A percentile compares a stretch with the other conserved stretches of the same genome.
Conservation (phyloP, 2,797 vertebrate species). For the Gymnoscopelus braueri region DNA sequence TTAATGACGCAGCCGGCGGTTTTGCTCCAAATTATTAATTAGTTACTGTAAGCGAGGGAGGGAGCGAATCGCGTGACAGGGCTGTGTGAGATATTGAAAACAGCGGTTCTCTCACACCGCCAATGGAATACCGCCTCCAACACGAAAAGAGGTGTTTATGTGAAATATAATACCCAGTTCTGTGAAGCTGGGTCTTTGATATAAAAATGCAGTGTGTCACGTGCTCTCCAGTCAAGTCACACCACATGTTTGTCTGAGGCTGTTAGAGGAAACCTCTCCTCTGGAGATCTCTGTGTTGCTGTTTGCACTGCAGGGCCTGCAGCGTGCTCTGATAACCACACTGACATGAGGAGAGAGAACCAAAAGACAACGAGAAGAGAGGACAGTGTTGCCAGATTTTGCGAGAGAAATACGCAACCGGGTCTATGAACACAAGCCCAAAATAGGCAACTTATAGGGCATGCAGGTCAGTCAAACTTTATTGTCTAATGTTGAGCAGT, state of each 20-base stretch:
- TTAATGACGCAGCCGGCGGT: slow-evolving; percentile 51
- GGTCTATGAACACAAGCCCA: no score
- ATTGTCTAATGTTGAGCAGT: no score
- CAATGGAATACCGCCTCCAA: background rate
- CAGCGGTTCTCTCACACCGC: slow-evolving; percentile 35
- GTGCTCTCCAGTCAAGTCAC: slow-evolving; percentile 49
- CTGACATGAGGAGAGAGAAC: background rate
- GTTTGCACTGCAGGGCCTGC: slow-evolving; percentile 28
- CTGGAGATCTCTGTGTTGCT: slow-evolving; percentile 36
- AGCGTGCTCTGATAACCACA: slow-evolving; percentile 35
- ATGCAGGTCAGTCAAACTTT: no score
- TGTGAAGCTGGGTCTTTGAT: background rate
- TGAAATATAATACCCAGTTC: slow-evolving; percentile 34
- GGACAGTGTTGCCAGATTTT: no score
- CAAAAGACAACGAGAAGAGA: slow-evolving; percentile 24
- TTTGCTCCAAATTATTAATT: slow-evolving; percentile 40
- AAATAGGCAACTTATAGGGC: no score
- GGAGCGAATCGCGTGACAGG: background rate
- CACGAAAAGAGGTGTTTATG: slow-evolving; percentile 36
- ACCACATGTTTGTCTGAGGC: slow-evolving; percentile 22
- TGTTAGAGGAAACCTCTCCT: slow-evolving; percentile 50
- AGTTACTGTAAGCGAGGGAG: slow-evolving; percentile 60
- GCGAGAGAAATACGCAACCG: background rate
- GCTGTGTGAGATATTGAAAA: slow-evolving; percentile 51
- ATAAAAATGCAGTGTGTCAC: slow-evolving; percentile 37